phyloP scores from a whole-genome alignment of 2,888 invertebrate species.

The Thymelicus sylvestris region DNA sequence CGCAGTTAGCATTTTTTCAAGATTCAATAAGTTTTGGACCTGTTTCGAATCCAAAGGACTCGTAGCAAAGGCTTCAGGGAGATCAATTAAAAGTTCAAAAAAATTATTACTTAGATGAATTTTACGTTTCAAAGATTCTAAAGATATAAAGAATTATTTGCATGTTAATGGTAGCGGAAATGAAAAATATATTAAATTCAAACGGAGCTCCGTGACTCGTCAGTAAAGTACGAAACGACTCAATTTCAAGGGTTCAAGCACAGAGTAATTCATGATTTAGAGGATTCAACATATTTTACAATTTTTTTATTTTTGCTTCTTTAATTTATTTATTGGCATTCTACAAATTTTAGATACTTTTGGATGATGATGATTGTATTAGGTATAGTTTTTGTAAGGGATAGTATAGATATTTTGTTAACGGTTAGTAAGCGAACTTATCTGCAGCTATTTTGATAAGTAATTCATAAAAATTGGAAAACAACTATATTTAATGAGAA shows the following conservation, averaged over 20 bases:
- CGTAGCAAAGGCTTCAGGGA: slow-evolving; percentile 3
- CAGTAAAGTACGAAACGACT: slow-evolving; percentile 83
- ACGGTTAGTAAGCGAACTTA: no score
- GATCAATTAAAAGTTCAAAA: slow-evolving; percentile 45
- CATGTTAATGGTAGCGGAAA: slow-evolving; percentile 82
- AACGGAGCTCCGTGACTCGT: slow-evolving; percentile 82
- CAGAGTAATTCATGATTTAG: slow-evolving; percentile 53
- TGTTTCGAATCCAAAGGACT: background rate
- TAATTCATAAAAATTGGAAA: no score
- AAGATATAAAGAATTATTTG: slow-evolving; percentile 71
- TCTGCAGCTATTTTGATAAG: no score
- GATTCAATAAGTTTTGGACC: background rate
- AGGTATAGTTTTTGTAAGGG: no score
- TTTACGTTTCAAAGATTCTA: slow-evolving; percentile 44
- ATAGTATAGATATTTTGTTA: no score
- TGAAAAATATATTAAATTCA: slow-evolving; percentile 84
- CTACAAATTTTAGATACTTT: no score
- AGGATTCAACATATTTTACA: slow-evolving; percentile 2
- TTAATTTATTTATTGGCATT: no score
- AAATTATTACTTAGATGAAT: slow-evolving; percentile 48
- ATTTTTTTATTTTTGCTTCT: no score
- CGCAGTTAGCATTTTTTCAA: no score
- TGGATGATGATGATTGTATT: no score
- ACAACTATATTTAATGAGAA: no score
- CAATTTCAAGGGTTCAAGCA: slow-evolving; percentile 73